Evolutionary conservation across 2,888 invertebrate species (phyloP).

Genomic region (Fabriciana adippe): DNA sequence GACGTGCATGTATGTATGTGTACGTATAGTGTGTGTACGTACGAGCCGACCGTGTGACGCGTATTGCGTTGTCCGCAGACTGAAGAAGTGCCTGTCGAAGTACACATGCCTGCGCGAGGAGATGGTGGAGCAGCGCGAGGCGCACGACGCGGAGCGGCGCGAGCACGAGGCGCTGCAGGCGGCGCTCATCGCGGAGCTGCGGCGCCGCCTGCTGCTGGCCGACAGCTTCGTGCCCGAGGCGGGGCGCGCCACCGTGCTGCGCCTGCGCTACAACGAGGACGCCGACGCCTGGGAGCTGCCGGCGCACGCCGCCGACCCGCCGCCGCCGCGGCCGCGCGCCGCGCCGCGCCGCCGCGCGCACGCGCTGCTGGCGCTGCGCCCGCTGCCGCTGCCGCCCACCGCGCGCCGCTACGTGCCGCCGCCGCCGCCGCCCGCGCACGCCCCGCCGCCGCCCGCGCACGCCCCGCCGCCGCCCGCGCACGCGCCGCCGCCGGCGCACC

Average conservation of each 20-base stretch:
- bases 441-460: slow-evolving; percentile 30
- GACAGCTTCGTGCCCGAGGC: slow-evolving; percentile 92
- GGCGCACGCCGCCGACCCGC: slow-evolving; percentile 57
- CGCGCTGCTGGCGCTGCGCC: slow-evolving; percentile 87
- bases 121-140: slow-evolving; percentile 84
- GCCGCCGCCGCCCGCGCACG: slow-evolving; percentile 56
- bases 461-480: slow-evolving; percentile 29
- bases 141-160: slow-evolving; percentile 94
- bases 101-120: slow-evolving; percentile 83
- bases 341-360: slow-evolving; percentile 83
- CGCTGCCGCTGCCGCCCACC: slow-evolving; percentile 89
- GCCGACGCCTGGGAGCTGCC: slow-evolving; percentile 62
- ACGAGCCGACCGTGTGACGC: too few relatives aligned
- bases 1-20: fast-evolving
- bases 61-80: slow-evolving; percentile 70
- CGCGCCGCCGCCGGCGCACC: slow-evolving; percentile 28
- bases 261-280: slow-evolving; percentile 64
- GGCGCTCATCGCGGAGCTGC: slow-evolving; percentile 86
- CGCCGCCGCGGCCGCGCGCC: slow-evolving; percentile 83
- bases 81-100: slow-evolving; percentile 94
- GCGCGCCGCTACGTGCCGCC: slow-evolving; percentile 87
- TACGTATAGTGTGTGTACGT: background rate
- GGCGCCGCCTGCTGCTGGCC: slow-evolving; percentile 90
- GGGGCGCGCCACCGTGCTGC: slow-evolving; percentile 54
- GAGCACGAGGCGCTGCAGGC: slow-evolving; percentile 92